Conservation (phyloP, 2,888 invertebrate genomes). For the Polymixis lichenea region DNA sequence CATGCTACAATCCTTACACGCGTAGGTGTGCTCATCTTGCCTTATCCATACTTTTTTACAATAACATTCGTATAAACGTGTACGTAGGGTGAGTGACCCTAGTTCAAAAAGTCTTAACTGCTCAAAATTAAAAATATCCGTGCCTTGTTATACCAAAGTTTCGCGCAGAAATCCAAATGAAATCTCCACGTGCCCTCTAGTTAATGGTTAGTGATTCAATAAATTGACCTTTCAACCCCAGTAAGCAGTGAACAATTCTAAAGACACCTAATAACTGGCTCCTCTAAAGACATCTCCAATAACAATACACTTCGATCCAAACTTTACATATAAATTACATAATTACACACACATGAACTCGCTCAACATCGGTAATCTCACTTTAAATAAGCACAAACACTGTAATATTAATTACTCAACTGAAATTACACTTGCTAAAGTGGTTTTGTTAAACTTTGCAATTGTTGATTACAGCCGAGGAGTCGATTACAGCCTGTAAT, state of each 20-base stretch:
- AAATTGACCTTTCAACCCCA: background rate
- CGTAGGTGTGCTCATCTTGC: background rate
- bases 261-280: conserved; percentile 29
- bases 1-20: no score
- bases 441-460: conserved; percentile 77
- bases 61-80: background rate
- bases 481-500: conserved; percentile 70
- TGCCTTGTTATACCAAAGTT: background rate
- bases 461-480: conserved; percentile 73
- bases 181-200: background rate
- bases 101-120: background rate
- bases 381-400: conserved; percentile 68
- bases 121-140: background rate
- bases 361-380: conserved; percentile 62
- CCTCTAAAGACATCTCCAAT: conserved; percentile 24
- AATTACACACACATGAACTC: conserved; percentile 60
- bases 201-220: conserved; percentile 4
- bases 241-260: conserved; percentile 6
- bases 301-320: conserved; percentile 59
- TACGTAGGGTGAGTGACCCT: no score
- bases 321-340: conserved; percentile 68
- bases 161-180: background rate
- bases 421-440: conserved; percentile 76
- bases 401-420: conserved; percentile 77
- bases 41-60: background rate